A percentile compares a stretch with the other conserved stretches of the same genome.
Evolutionary conservation across 2,113 vertebrate genomes (phyloP).

Genomic region (Vulpes lagopus): DNA sequence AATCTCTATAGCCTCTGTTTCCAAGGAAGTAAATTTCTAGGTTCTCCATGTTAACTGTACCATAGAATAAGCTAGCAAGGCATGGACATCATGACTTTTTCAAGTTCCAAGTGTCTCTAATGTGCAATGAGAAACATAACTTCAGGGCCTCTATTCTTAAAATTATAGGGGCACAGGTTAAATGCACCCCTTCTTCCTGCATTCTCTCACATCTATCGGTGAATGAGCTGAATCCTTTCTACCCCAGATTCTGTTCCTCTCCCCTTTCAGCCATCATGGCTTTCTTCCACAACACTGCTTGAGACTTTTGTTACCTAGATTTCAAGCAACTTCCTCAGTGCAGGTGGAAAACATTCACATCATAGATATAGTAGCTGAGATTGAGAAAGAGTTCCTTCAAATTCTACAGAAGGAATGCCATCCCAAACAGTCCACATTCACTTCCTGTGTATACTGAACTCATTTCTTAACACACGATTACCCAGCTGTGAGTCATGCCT

Average conservation of each 20-base stretch:
- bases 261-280: not conserved
- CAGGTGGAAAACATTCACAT: not conserved
- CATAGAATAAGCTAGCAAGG: not conserved
- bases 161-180: not conserved
- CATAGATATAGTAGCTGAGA: not conserved
- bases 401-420: not conserved
- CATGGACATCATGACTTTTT: not conserved
- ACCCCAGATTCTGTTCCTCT: not conserved
- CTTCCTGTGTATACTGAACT: not conserved
- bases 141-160: not conserved
- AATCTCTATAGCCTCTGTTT: not conserved
- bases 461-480: not conserved
- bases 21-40: constrained; percentile 16
- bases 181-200: not conserved
- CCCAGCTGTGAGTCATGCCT: not conserved
- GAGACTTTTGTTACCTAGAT: not conserved
- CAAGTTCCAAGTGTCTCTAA: not conserved
- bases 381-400: constrained; percentile 20
- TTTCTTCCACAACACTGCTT: not conserved
- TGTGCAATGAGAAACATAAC: not conserved
- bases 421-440: not conserved
- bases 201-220: not conserved
- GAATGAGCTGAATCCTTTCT: not conserved
- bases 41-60: not conserved
- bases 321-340: not conserved